Evolutionary conservation across 2,888 invertebrate genomes (phyloP), one percentile per base, ranked within the genome.

Genomic region (Sturmia bella): DNA sequence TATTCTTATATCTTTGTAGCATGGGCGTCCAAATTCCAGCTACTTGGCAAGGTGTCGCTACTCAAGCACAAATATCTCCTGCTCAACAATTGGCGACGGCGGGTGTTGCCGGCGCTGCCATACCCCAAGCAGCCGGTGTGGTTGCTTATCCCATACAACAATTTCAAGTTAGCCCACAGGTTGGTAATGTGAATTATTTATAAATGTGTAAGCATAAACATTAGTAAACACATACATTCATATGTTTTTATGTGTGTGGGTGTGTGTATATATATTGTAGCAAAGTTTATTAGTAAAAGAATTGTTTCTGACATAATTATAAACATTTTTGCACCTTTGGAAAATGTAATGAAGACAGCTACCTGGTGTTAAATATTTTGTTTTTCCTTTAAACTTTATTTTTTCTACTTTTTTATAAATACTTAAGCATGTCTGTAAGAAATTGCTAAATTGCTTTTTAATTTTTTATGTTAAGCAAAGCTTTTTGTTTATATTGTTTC

Each of bases 141-240:
- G 95, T 97, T 91, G 95, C 95, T 89, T 97, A 97, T 91, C 97
- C 97, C 70, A 96, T 97, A 91, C 97, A 97, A 92, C 97, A 97
- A 92, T 97, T 97, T 92, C 97, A 97, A 93, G 97, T 96, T 87
- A 91, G 91, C 90, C 91, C 91, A 86, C 91, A 91, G 91, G 91
- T 91, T 90, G 86, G 89, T 88, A 83, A 80, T 56, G 15, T 69
- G 54, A 11, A 52, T 19, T 76, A 4, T 39, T 61, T 61, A n/a
- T 56, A 68, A 66, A 64, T 73, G 24, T 80, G 57, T 54, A 72
- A 27, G 59, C 48, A 64, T 1, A n/a, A 43, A 43, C n/a, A 19
- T 41, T 52, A 11, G n/a, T n/a, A n/a, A n/a, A n/a, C n/a, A n/a
- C n/a, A 37, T 39, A 39, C 24, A 19, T 48, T 24, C 39, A 69